Evolutionary conservation across 2,888 invertebrate genomes (phyloP).

Genomic region (Lithosia quadra): DNA sequence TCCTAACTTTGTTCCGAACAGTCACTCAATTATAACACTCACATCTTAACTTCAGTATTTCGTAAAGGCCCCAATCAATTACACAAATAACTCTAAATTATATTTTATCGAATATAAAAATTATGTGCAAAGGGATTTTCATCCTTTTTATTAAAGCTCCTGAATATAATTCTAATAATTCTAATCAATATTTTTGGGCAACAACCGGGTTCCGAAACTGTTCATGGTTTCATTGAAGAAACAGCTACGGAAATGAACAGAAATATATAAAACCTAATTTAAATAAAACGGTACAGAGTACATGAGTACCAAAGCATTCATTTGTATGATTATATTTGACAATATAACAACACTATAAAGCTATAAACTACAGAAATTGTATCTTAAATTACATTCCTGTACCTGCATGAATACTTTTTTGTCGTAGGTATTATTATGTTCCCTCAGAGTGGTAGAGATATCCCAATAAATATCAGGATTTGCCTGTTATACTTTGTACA

Average conservation of each 20-base stretch:
- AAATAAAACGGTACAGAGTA: conserved; percentile 45
- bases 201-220: conserved; percentile 38
- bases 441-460: conserved; percentile 36
- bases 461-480: conserved; percentile 17
- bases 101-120: conserved; percentile 47
- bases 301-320: conserved; percentile 40
- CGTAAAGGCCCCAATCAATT: conserved; percentile 54
- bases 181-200: conserved; percentile 37
- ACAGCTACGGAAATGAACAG: conserved; percentile 34
- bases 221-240: conserved; percentile 43
- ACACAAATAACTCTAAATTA: conserved; percentile 43
- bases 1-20: conserved; percentile 49
- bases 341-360: conserved; percentile 47
- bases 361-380: conserved; percentile 50
- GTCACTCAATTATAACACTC: conserved; percentile 52
- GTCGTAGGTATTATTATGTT: conserved; percentile 45
- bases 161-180: conserved; percentile 21
- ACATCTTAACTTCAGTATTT: conserved; percentile 40
- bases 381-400: conserved; percentile 47
- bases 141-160: conserved; percentile 17
- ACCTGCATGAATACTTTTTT: conserved; percentile 44
- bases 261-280: conserved; percentile 35
- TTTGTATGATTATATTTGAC: conserved; percentile 45
- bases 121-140: conserved; percentile 41
- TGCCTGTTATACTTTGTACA: neutral